phyloP scores from a whole-genome alignment of 2,113 vertebrate genomes.

The Xenopus tropicalis region UCB_Xtro_10.0 CM004449.2:99108001-99108500 shows the following conservation, averaged over 20 bases:
- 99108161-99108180: constrained; percentile 62
- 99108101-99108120: constrained; percentile 17
- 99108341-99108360: no score
- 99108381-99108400: no score
- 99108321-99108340: neutral
- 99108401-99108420: no score
- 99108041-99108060: constrained; percentile 2
- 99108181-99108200: constrained; percentile 60
- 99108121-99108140: constrained; percentile 73
- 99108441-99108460: no score
- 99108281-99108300: constrained; percentile 7
- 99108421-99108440: no score
- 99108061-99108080: constrained; percentile 14
- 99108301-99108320: neutral
- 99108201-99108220: constrained; percentile 58
- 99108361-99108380: no score
- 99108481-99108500: no score
- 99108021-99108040: neutral
- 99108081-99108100: neutral
- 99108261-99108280: constrained; percentile 56
- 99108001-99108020: neutral
- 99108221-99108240: constrained; percentile 60
- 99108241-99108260: constrained; percentile 69
- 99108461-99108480: no score
- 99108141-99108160: constrained; percentile 57